A percentile compares a stretch with the other conserved stretches of the same genome.
phyloP scores from a whole-genome alignment of 2,113 vertebrate genomes.

The Eurypyga helias region DNA sequence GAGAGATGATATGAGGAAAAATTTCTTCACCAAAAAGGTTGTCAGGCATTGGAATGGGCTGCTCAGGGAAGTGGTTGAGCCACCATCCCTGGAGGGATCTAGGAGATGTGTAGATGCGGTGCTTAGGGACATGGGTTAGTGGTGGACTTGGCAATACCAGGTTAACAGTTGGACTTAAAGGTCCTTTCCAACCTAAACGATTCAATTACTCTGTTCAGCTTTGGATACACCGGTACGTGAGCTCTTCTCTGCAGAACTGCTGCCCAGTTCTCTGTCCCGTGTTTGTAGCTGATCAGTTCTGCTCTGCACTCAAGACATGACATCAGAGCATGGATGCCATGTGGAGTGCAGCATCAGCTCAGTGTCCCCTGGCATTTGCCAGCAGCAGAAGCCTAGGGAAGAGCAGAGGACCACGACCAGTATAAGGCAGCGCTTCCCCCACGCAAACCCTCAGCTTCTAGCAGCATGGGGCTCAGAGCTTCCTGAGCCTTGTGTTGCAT shows the following conservation, averaged over 20 bases:
- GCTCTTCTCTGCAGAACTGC: background rate
- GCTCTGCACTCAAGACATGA: accelerated
- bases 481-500: background rate
- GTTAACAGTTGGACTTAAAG: background rate
- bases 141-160: background rate
- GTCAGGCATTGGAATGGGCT: background rate
- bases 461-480: background rate
- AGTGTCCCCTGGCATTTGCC: background rate
- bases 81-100: background rate
- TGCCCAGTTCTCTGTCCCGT: background rate
- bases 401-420: background rate
- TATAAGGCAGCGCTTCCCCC: background rate
- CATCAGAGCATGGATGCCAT: background rate
- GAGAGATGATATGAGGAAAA: background rate
- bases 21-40: background rate
- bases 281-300: background rate
- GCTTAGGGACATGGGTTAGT: background rate
- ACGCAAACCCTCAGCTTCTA: background rate
- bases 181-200: background rate
- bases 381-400: background rate
- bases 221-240: background rate
- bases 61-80: background rate
- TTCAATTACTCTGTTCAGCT: background rate
- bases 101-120: accelerated
- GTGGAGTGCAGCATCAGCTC: background rate